These are phyloP conservation scores for Prinia subflava DNA, from an alignment of 2,113 vertebrate species.

Conservation along the genomic window DNA sequence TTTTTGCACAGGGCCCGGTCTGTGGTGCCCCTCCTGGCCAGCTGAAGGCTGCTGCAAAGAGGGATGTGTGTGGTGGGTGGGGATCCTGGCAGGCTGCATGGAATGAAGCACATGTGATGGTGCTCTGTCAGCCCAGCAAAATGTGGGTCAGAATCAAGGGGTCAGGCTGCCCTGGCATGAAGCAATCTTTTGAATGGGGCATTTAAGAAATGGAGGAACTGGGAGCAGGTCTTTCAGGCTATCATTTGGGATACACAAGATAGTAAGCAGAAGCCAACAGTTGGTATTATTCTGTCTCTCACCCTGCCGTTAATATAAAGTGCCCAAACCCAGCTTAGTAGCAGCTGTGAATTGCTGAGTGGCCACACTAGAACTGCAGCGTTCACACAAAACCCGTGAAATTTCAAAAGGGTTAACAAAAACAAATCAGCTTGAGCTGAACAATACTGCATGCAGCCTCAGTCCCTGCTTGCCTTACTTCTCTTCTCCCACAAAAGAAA, in stretches of 20 bases:
- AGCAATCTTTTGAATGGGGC: background rate
- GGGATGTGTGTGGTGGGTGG: background rate
- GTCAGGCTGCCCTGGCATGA: background rate
- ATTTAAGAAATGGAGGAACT: background rate
- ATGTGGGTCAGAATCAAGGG: background rate
- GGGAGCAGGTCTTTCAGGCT: background rate
- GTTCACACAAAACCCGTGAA: background rate
- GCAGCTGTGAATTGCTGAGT: conserved; percentile 4
- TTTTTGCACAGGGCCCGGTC: background rate
- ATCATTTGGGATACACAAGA: background rate
- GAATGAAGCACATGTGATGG: background rate
- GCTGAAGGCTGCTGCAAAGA: background rate
- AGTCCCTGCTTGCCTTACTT: background rate
- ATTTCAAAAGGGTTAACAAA: conserved; percentile 3
- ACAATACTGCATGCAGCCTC: background rate
- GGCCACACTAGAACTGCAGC: background rate
- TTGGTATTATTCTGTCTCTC: background rate
- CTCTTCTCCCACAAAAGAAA: background rate
- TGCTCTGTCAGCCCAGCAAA: background rate
- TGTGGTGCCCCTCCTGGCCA: fast-evolving
- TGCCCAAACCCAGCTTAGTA: background rate
- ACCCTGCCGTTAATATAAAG: background rate
- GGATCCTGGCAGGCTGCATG: background rate
- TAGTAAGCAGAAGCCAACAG: background rate
- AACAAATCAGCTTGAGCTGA: background rate